These are phyloP conservation scores for Rhingia rostrata DNA, from an alignment of 2,888 invertebrate species.

Conservation along the genomic window DNA sequence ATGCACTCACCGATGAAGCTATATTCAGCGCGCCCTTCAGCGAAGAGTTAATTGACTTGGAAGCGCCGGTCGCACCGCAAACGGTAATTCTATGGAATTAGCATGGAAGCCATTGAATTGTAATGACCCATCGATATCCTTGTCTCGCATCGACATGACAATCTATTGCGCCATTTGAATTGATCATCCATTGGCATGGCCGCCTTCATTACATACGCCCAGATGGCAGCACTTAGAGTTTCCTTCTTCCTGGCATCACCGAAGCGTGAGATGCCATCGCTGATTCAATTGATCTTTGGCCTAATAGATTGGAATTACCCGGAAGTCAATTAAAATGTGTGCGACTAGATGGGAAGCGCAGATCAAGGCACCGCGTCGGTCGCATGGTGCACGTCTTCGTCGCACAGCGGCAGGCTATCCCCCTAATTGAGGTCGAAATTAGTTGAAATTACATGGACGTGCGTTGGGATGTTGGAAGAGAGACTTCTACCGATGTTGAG, in stretches of 20 bases:
- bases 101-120: constrained; percentile 44
- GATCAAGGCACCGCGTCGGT: constrained; percentile 27
- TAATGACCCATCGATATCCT: constrained; percentile 62
- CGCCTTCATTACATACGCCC: constrained; percentile 38
- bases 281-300: constrained; percentile 56
- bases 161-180: constrained; percentile 56
- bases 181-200: constrained; percentile 51
- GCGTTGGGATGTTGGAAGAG: constrained; percentile 31
- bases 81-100: constrained; percentile 67
- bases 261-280: constrained; percentile 55
- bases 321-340: constrained; percentile 61
- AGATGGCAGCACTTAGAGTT: constrained; percentile 52
- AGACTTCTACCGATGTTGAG: constrained; percentile 12
- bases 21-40: constrained; percentile 58
- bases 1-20: constrained; percentile 55
- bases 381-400: background rate
- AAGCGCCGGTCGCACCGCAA: constrained; percentile 18
- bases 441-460: constrained; percentile 69
- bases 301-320: constrained; percentile 69
- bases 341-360: constrained; percentile 34
- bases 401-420: constrained; percentile 15
- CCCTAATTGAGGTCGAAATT: constrained; percentile 66
- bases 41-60: constrained; percentile 57
- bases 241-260: constrained; percentile 48
- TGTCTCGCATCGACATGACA: constrained; percentile 51